Base-by-base conservation (phyloP, 2,888 invertebrate species). In the Tillus elongatus region DNA sequence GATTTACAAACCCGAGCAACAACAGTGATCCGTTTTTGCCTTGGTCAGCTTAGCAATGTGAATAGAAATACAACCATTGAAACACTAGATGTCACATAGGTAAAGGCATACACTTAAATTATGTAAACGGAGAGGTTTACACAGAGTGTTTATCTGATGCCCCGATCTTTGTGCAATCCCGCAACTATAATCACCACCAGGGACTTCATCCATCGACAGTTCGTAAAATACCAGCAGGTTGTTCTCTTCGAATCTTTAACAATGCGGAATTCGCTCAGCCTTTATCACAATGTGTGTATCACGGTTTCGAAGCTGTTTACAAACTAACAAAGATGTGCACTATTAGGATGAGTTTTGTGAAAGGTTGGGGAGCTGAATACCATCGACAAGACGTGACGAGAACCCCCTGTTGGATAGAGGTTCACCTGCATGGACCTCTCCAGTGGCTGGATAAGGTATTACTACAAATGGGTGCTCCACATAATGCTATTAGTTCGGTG, bases 51-150 rank as follows among this genome's bases (percentile, higher is more conserved):
- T 44, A 93, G 95, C 44, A 98, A 98, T 61, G 95, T 97, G 35
- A 97, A 97, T 68, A 74, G 97, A 41, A 97, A 96, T 65, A 89
- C 91, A n/a, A 93, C 93, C n/a, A 95, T 96, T 55, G 96, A 97
- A 95, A 95, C 60, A 96, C 96, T 11, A 77, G 97, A 53, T 77
- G 93, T 51, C 95, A 96, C 63, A 97, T 97, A 70, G 95, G 96
- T 39, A 88, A 86, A 69, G 95, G 95, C 53, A 92, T 95, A 3
- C 91, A 92, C 65, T 68, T 95, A 45, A 56, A 57, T 42, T 92
- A 92, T 56, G 90, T 91, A 1, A 90, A 89, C 13, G 38, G 38
- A 3, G 93, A 95, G 64, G 92, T 96, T 2, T 96, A 90, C 64
- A 93, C 93, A 2, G 93, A 96, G 60, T 96, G 95, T 60, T 68